Evolutionary conservation across 1,140 invertebrate genomes (phyloP), one percentile per base, ranked within the genome.

Genomic region (Pseudomyrmex pallidus): DNA sequence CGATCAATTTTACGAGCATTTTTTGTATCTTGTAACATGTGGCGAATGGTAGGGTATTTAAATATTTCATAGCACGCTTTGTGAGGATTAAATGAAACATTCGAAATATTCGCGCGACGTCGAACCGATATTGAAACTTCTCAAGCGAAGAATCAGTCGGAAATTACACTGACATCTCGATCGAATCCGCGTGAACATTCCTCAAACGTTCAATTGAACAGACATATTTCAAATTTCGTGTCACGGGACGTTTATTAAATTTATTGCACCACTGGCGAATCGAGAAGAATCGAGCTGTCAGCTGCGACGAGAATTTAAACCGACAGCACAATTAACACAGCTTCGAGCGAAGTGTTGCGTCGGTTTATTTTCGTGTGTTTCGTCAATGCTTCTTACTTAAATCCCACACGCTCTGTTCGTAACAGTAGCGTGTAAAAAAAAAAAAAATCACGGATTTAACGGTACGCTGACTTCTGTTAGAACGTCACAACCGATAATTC

Each of bases 371-470:
- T 35, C 35, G 35, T 35, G 5, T 35, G 35, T 35, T 35, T 35
- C 5, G 35, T 35, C 35, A 35, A 35, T 35, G 35, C 5, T 35
- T 35, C 35, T 35, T 35, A 35, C 5, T 35, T 35, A 35, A 35
- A 35, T 35, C 35, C 0, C 35, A 35, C 5, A 35, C 10, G 12
- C 13, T 15, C 48, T 25, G 66, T 22, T 48, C 35, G 13, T 5
- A 20, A 52, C 12, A 50, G 13, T 56, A 15, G 35, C 13, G 54
- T 44, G 12, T 12, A 10, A 13, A 12, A 46, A 10, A 46, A 68
- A 46, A 68, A 50, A n/a, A 68, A 77, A 76, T 76, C 59, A 15
- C 63, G 8, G 46, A 20, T 57, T 66, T 56, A 68, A 67, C 50
- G 22, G 4, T 56, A 10, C 9, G 20, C 13, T 22, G 56, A 46